Conservation (phyloP, 2,797 vertebrate genomes). For the Meriones psammophilus region DNA sequence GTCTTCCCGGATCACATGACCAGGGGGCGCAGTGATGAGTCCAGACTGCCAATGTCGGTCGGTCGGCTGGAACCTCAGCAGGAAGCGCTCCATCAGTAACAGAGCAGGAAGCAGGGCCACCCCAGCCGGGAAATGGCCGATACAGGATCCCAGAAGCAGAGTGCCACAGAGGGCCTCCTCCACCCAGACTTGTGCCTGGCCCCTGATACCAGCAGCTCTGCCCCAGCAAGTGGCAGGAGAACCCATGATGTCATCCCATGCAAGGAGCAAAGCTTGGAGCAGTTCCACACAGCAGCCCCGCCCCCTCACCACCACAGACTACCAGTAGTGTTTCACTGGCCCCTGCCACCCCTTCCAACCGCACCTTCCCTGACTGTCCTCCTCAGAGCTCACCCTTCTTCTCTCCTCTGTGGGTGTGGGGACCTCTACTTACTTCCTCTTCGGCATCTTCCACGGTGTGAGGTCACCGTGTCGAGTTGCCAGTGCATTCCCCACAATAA, state of each 20-base stretch:
- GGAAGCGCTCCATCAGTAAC: not conserved
- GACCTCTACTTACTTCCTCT: not conserved
- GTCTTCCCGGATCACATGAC: not conserved
- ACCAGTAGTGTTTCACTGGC: not conserved
- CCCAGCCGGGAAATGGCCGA: not conserved
- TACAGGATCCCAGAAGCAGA: not conserved
- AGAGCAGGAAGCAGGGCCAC: not conserved
- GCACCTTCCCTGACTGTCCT: too few species aligned
- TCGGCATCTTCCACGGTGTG: not conserved
- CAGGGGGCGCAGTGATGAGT: not conserved
- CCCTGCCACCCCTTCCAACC: not conserved
- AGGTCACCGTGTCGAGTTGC: not conserved
- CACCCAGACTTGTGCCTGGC: not conserved
- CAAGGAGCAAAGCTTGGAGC: conserved; percentile 50
- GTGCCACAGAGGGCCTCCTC: not conserved
- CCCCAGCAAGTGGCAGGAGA: not conserved
- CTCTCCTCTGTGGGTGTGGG: not conserved
- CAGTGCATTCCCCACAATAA: not conserved
- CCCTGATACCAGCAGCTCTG: not conserved
- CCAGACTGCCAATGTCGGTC: not conserved
- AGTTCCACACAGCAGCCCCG: conserved; percentile 95
- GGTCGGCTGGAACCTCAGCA: not conserved
- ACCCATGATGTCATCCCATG: not conserved
- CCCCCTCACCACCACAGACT: too few species aligned
- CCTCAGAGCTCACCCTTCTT: not conserved